Evolutionary conservation across 2,888 invertebrate species (phyloP).

Genomic region (Tricholauxania praeusta): DNA sequence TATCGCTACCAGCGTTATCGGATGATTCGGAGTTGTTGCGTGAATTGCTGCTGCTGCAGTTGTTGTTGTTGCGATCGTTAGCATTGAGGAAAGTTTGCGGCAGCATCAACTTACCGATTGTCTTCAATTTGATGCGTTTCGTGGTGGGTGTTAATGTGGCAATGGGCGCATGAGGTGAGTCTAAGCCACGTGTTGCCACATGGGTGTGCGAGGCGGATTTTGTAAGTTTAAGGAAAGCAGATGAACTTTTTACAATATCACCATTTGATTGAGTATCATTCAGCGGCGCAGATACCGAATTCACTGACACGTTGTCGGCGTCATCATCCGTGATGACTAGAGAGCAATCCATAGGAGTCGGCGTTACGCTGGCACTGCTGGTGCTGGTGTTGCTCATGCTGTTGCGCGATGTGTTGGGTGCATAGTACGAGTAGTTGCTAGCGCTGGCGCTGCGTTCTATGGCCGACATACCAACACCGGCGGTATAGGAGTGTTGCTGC

Average conservation of each 20-base stretch:
- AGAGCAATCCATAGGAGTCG: conserved; percentile 55
- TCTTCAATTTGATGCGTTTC: conserved; percentile 56
- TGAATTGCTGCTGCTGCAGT: conserved; percentile 43
- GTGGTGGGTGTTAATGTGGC: conserved; percentile 47
- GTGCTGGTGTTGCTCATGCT: conserved; percentile 49
- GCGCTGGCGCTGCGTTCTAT: conserved; percentile 55
- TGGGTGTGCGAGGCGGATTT: conserved; percentile 42
- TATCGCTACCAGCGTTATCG: conserved; percentile 32
- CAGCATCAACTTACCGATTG: conserved; percentile 63
- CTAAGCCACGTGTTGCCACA: conserved; percentile 12
- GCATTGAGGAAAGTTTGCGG: conserved; percentile 59
- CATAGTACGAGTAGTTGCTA: conserved; percentile 34
- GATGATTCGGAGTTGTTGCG: conserved; percentile 26
- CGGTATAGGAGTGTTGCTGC: conserved; percentile 19
- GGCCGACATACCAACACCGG: conserved; percentile 20
- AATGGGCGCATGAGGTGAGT: conserved; percentile 37
- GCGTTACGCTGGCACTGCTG: conserved; percentile 58
- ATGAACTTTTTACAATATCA: conserved; percentile 14
- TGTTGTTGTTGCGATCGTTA: conserved; percentile 56
- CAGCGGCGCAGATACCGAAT: not conserved
- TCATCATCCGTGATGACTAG: conserved; percentile 20
- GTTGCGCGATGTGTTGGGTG: conserved; percentile 52
- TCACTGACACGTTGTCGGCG: not conserved
- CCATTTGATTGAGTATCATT: not conserved
- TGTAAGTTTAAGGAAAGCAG: conserved; percentile 34